Conservation (phyloP, 2,797 vertebrate genomes). For the Sphenopsis melanotis region DNA sequence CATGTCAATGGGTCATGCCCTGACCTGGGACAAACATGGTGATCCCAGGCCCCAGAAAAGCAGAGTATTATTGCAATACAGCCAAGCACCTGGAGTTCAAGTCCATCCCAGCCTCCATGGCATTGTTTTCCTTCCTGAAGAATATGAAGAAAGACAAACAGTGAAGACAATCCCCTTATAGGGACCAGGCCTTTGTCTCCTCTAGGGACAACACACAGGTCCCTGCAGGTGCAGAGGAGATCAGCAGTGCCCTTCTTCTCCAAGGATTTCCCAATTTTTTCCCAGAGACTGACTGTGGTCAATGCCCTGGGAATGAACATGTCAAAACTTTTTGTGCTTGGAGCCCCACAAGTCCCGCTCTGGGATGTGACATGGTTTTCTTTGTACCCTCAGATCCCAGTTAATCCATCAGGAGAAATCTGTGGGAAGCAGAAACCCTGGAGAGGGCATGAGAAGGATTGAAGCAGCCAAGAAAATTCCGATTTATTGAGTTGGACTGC, state of each 20-base stretch:
- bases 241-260: not conserved
- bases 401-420: not conserved
- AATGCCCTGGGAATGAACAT: not conserved
- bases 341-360: not conserved
- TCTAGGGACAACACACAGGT: not conserved
- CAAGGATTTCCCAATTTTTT: not conserved
- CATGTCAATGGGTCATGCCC: not conserved
- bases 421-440: not conserved
- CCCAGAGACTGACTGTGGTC: not conserved
- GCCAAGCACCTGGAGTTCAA: not conserved
- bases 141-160: not conserved
- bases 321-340: not conserved
- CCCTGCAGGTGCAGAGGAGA: not conserved
- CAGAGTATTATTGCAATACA: not conserved
- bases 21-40: not conserved
- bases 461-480: not conserved
- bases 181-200: not conserved
- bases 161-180: not conserved
- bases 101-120: not conserved
- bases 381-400: not conserved
- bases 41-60: not conserved
- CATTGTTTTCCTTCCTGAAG: not conserved
- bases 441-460: not conserved
- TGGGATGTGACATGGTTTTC: not conserved
- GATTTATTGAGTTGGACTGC: not conserved